Percentiles rank a stretch among this genome's conserved stretches.
Conservation (phyloP, 35 echinoderm and acorn worm species). For the Patiria miniata region DNA sequence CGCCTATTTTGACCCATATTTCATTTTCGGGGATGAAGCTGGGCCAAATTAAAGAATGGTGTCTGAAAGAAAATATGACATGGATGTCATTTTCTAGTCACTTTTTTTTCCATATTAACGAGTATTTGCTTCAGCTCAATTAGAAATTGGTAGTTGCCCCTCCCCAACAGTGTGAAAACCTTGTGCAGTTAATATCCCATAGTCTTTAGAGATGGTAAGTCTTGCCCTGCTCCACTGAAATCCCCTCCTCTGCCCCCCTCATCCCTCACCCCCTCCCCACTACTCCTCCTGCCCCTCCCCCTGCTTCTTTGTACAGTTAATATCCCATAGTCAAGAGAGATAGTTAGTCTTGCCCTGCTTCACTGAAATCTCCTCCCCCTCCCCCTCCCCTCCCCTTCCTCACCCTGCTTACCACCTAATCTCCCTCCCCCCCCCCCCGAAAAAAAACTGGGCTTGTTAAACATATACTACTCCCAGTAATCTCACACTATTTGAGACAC, state of each 20-base stretch:
- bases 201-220: neutral
- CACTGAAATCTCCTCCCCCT: neutral
- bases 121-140: no score
- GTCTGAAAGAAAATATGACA: neutral
- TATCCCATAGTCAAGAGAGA: neutral
- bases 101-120: neutral
- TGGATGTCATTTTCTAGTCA: neutral
- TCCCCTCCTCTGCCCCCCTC: neutral
- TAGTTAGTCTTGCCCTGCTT: neutral
- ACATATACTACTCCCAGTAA: no score
- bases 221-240: neutral
- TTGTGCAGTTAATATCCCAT: neutral
- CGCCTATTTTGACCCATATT: conserved; percentile 3
- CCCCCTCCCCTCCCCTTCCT: neutral
- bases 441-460: no score
- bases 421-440: no score
- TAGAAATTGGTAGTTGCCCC: no score
- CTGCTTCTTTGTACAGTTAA: neutral
- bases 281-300: no score
- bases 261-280: neutral
- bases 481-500: no score
- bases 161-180: neutral
- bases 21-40: neutral
- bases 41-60: neutral
- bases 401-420: neutral